phyloP scores from a whole-genome alignment of 2,113 vertebrate species.

The Embiotoca jacksoni region DNA sequence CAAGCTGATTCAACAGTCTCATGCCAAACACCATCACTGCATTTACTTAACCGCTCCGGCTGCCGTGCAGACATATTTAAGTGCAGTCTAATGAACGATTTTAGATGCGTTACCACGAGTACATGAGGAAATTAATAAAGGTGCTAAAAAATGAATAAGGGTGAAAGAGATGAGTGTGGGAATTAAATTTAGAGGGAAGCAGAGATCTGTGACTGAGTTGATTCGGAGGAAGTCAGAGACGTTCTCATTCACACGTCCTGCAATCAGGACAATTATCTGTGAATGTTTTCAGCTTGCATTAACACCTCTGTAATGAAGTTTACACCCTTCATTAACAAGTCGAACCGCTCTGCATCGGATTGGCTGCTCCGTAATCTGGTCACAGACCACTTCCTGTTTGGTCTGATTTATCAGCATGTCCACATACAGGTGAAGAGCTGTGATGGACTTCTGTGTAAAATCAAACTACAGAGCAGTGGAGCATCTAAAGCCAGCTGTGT shows the following conservation, averaged over 20 bases:
- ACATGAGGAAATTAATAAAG: background rate
- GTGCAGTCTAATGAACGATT: background rate
- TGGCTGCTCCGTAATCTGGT: constrained; percentile 27
- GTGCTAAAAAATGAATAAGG: background rate
- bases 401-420: background rate
- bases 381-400: constrained; percentile 43
- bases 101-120: background rate
- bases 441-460: no score
- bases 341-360: constrained; percentile 21
- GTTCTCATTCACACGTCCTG: constrained; percentile 67
- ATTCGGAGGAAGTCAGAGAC: constrained; percentile 64
- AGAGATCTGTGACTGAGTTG: constrained; percentile 22
- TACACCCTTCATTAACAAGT: constrained; percentile 57
- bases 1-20: constrained; percentile 13
- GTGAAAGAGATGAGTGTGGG: constrained; percentile 51
- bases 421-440: background rate
- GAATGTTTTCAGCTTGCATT: constrained; percentile 44
- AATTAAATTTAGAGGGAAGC: constrained; percentile 37
- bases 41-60: background rate
- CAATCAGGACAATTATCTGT: constrained; percentile 69
- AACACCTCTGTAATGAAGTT: constrained; percentile 74
- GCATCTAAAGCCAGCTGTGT: no score
- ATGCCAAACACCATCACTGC: background rate
- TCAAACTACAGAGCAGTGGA: no score
- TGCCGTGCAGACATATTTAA: background rate